A percentile compares a stretch with the other conserved stretches of the same genome.
phyloP scores from a whole-genome alignment of 2,113 vertebrate genomes.

The Hylia prasina region DNA sequence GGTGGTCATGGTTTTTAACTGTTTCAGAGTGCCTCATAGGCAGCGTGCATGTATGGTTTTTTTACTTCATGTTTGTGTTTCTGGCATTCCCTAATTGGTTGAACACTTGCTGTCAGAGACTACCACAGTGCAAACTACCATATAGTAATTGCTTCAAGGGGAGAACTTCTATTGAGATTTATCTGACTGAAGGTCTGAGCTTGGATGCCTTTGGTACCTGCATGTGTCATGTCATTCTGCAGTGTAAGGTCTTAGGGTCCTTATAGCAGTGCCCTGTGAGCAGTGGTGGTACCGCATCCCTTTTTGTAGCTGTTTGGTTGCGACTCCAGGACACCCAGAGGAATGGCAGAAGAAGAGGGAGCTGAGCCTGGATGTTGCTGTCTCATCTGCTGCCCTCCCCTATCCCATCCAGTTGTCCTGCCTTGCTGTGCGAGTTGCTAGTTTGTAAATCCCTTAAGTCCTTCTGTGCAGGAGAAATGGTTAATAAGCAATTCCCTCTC shows the following conservation, averaged over 20 bases:
- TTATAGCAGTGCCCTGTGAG: background rate
- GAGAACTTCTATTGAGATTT: background rate
- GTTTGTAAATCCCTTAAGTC: background rate
- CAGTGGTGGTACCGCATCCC: rapidly evolving
- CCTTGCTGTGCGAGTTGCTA: background rate
- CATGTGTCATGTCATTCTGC: background rate
- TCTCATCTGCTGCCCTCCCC: background rate
- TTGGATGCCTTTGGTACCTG: background rate
- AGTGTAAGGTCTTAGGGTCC: background rate
- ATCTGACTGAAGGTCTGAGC: background rate
- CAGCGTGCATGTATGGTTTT: rapidly evolving
- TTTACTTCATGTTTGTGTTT: background rate
- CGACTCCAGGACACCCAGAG: background rate
- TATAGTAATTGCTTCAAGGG: background rate
- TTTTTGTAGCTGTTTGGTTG: background rate
- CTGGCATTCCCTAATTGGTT: background rate
- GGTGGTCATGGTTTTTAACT: background rate
- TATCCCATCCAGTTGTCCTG: background rate
- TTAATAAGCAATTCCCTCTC: background rate
- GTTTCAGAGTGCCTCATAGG: background rate
- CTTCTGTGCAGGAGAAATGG: background rate
- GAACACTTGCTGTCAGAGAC: background rate
- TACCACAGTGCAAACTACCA: background rate
- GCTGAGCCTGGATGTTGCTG: background rate
- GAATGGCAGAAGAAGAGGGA: background rate